Percentiles rank a stretch among this genome's conserved stretches.
Conservation (phyloP, 2,888 invertebrate species). For the Pasiphila rectangulata region DNA sequence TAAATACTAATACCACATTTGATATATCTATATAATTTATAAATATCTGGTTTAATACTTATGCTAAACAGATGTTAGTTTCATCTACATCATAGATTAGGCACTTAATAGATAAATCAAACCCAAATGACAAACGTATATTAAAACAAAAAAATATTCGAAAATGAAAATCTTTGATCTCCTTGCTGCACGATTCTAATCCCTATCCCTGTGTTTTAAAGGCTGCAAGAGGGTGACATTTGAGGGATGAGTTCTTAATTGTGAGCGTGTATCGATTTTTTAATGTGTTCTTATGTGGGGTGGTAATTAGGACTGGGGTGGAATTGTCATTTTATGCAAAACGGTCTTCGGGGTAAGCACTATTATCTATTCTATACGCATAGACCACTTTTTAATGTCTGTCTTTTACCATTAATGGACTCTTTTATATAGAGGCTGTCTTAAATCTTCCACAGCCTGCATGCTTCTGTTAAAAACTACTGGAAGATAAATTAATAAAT, state of each 20-base stretch:
- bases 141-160: constrained; percentile 13
- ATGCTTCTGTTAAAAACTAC: too few species aligned
- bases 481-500: too few species aligned
- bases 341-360: constrained; percentile 1
- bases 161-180: constrained; percentile 25
- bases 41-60: too few species aligned
- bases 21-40: too few species aligned
- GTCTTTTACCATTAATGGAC: too few species aligned
- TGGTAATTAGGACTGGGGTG: constrained; percentile 36
- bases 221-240: constrained; percentile 49
- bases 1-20: too few species aligned
- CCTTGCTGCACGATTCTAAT: constrained; percentile 30
- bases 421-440: too few species aligned
- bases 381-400: not conserved
- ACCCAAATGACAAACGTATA: not conserved
- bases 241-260: constrained; percentile 77
- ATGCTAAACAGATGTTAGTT: too few species aligned
- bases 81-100: not conserved
- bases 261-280: constrained; percentile 75
- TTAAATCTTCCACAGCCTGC: too few species aligned
- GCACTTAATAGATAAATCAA: not conserved
- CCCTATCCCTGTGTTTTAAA: constrained; percentile 38
- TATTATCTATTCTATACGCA: not conserved
- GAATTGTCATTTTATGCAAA: constrained; percentile 24
- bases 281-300: constrained; percentile 51